phyloP scores from a whole-genome alignment of 2,797 vertebrate species.

The Adelosebastes latens region DNA sequence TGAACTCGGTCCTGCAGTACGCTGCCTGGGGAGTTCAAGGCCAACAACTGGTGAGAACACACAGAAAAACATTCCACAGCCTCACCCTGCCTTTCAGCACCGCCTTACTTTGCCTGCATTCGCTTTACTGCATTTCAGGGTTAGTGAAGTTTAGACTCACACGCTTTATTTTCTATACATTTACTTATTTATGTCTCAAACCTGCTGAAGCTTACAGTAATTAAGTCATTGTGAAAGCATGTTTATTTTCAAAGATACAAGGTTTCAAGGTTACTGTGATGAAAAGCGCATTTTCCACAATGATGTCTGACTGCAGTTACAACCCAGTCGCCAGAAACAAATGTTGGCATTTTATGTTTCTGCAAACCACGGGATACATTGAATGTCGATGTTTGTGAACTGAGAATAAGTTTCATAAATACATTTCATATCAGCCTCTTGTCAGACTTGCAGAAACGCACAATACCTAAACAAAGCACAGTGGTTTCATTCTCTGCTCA shows the following conservation, averaged over 20 bases:
- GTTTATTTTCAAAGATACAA: neutral
- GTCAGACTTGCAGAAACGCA: neutral
- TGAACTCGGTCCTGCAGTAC: conserved; percentile 81
- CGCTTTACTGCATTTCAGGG: neutral
- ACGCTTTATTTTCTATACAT: neutral
- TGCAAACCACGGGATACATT: neutral
- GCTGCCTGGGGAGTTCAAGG: conserved; percentile 83
- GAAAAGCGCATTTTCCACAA: neutral
- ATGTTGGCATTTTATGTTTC: neutral
- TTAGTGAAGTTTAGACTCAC: neutral
- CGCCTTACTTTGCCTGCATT: neutral
- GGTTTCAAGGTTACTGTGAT: neutral
- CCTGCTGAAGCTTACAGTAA: neutral
- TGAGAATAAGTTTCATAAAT: neutral
- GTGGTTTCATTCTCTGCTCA: too few relatives aligned
- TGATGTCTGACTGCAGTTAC: neutral
- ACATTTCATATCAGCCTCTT: neutral
- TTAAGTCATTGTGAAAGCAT: neutral
- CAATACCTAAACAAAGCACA: neutral
- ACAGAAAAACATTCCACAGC: neutral
- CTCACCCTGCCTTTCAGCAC: neutral
- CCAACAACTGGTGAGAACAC: conserved; percentile 77
- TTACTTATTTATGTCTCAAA: neutral
- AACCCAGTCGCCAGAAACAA: neutral
- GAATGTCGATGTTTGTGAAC: neutral